These are phyloP conservation scores for Myocastor coypus DNA, from an alignment of 2,113 vertebrate species.

Conservation along the genomic window DNA sequence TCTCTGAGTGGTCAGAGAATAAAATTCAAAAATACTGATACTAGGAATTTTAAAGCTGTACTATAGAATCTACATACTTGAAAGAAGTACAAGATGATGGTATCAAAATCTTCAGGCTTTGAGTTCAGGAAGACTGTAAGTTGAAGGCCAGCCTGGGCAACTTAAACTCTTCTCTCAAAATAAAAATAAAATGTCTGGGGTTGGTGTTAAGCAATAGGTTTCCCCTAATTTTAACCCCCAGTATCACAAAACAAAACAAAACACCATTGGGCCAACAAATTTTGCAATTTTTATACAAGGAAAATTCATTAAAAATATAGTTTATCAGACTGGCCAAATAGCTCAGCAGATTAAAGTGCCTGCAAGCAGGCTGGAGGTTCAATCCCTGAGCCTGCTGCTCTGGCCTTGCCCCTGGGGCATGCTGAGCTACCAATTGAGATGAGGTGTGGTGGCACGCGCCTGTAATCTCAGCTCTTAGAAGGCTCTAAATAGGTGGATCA, in stretches of 20 bases:
- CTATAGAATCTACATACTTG: background rate
- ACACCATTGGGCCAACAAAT: background rate
- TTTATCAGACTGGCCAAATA: too few relatives aligned
- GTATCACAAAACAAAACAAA: background rate
- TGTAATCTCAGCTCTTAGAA: too few relatives aligned
- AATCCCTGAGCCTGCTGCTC: too few relatives aligned
- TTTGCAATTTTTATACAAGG: background rate
- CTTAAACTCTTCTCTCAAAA: background rate
- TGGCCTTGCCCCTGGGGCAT: too few relatives aligned
- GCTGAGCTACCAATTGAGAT: too few relatives aligned
- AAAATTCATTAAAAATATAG: background rate
- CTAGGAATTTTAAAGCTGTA: background rate
- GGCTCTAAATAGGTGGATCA: too few relatives aligned
- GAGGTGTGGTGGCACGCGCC: too few relatives aligned
- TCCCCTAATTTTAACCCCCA: background rate
- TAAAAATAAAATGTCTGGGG: background rate
- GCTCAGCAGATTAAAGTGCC: too few relatives aligned
- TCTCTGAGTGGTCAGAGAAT: background rate
- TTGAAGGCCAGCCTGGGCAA: background rate
- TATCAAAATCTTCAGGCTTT: background rate
- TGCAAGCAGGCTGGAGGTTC: too few relatives aligned
- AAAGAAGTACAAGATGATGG: background rate
- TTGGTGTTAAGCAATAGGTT: background rate
- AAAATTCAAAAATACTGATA: slow-evolving; percentile 24
- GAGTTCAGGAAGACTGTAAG: background rate